Conservation (phyloP, 2,113 vertebrate species). For the Paracanthobrama guichenoti region DNA sequence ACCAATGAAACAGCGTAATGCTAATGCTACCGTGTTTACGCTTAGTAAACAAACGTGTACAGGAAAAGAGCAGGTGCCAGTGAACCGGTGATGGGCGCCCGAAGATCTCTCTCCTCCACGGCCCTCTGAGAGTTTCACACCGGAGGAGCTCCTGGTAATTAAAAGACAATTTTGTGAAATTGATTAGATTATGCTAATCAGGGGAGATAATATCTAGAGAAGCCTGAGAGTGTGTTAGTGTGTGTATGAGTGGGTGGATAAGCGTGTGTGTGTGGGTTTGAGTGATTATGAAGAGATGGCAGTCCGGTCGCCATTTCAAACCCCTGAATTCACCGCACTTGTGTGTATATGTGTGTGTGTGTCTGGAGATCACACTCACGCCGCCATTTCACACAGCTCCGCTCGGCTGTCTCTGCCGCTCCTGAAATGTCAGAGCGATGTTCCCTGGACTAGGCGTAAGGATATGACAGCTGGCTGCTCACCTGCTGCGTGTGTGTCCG, state of each 20-base stretch:
- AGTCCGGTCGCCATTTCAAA: constrained; percentile 81
- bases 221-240: constrained; percentile 40
- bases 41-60: background rate
- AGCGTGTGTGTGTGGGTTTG: constrained; percentile 51
- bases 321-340: constrained; percentile 74
- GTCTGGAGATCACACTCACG: constrained; percentile 54
- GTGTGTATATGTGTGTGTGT: constrained; percentile 44
- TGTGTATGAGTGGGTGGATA: constrained; percentile 61
- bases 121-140: constrained; percentile 10
- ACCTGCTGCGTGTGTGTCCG: constrained; percentile 74
- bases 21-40: background rate
- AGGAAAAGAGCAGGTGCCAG: constrained; percentile 15
- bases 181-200: constrained; percentile 80
- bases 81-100: constrained; percentile 7
- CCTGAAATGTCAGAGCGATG: constrained; percentile 83
- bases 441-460: constrained; percentile 80
- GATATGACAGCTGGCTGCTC: constrained; percentile 81
- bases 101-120: constrained; percentile 11
- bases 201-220: constrained; percentile 70
- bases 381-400: constrained; percentile 61
- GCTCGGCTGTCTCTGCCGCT: constrained; percentile 58
- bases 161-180: constrained; percentile 76
- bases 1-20: background rate
- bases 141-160: constrained; percentile 68
- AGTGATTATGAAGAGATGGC: constrained; percentile 69